Percentiles rank a stretch among this genome's conserved stretches.
phyloP scores from a whole-genome alignment of 2,888 invertebrate species.

The Oscheius sp. region DNA sequence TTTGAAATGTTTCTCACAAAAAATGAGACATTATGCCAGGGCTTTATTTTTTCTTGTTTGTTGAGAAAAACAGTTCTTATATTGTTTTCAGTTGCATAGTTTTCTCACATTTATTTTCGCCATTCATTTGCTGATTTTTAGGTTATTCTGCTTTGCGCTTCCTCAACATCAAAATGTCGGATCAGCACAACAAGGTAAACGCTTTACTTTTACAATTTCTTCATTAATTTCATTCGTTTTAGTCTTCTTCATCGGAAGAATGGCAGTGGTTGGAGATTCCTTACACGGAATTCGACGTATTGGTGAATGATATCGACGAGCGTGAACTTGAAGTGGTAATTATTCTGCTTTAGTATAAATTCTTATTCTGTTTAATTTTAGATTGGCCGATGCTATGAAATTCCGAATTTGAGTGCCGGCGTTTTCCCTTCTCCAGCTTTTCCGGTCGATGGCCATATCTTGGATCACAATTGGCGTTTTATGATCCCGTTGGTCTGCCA shows the following conservation, averaged over 20 bases:
- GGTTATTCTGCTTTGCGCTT: too few relatives aligned
- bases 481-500: slow-evolving; percentile 27
- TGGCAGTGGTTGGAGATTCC: slow-evolving; percentile 23
- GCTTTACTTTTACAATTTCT: slow-evolving; percentile 37
- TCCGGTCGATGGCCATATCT: slow-evolving; percentile 29
- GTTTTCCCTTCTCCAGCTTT: slow-evolving; percentile 29
- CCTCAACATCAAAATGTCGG: too few relatives aligned
- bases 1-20: too few relatives aligned
- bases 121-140: too few relatives aligned
- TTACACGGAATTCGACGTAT: slow-evolving; percentile 44
- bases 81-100: too few relatives aligned
- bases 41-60: too few relatives aligned
- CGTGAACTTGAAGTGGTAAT: slow-evolving; percentile 36
- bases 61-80: too few relatives aligned
- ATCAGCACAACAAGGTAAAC: slow-evolving; percentile 44
- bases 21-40: too few relatives aligned
- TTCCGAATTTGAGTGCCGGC: slow-evolving; percentile 29
- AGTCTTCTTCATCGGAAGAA: slow-evolving; percentile 42
- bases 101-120: too few relatives aligned
- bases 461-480: slow-evolving; percentile 27
- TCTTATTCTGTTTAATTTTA: slow-evolving; percentile 25
- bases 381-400: slow-evolving; percentile 26
- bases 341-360: slow-evolving; percentile 29
- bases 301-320: slow-evolving; percentile 41
- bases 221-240: slow-evolving; percentile 44